phyloP scores from a whole-genome alignment of 2,888 invertebrate genomes.

The Heliconius cydno region DNA sequence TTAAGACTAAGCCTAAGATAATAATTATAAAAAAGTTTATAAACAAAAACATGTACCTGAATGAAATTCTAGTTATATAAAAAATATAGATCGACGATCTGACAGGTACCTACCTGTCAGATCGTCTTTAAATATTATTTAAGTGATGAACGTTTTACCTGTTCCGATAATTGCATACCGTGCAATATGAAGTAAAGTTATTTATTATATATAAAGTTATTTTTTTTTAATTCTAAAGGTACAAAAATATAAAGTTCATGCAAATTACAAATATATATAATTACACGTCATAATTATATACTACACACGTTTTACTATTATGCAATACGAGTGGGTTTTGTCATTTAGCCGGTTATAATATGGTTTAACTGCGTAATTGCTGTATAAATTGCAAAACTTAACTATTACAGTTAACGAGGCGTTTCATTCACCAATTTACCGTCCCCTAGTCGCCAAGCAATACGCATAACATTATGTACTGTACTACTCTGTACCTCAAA shows the following conservation, averaged over 20 bases:
- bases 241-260: no score
- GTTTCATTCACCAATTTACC: slow-evolving; percentile 25
- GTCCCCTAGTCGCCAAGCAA: slow-evolving; percentile 16
- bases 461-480: slow-evolving; percentile 20
- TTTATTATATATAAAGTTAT: background rate
- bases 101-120: no score
- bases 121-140: no score
- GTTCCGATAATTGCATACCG: background rate
- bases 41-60: background rate
- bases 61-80: no score
- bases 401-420: slow-evolving; percentile 27
- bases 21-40: background rate
- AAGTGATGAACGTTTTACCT: no score
- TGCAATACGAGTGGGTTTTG: slow-evolving; percentile 3
- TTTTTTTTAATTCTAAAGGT: no score
- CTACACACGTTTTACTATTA: background rate
- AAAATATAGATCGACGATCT: no score
- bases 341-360: slow-evolving; percentile 13
- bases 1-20: background rate
- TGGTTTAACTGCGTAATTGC: slow-evolving; percentile 14
- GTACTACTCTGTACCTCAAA: background rate
- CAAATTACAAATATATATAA: no score
- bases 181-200: background rate
- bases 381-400: slow-evolving; percentile 25
- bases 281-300: background rate